Evolutionary conservation across 2,888 invertebrate species (phyloP).

Genomic region (Myopa testacea): DNA sequence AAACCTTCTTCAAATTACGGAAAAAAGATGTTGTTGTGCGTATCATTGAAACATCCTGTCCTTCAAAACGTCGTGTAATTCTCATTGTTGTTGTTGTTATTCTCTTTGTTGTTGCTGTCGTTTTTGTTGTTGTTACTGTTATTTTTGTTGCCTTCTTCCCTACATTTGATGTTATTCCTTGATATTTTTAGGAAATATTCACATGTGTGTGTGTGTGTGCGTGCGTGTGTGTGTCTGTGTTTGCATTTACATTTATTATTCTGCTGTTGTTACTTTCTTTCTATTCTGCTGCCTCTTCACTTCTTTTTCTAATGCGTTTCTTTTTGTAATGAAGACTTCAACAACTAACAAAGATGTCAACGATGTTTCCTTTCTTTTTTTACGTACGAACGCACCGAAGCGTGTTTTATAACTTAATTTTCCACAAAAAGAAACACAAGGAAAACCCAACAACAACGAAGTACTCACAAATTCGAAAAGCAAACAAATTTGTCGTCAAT

Average conservation of each 20-base stretch:
- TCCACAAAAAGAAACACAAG: background rate
- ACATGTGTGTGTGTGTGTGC: background rate
- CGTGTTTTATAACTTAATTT: conserved; percentile 36
- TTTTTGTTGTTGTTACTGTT: background rate
- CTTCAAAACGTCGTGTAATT: background rate
- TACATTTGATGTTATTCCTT: background rate
- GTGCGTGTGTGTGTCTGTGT: background rate
- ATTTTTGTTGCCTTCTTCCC: background rate
- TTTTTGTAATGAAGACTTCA: no score
- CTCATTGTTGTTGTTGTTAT: conserved; percentile 8
- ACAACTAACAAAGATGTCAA: no score
- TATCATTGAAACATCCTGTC: conserved; percentile 21
- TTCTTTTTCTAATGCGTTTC: no score
- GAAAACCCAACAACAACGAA: no score
- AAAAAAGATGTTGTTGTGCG: no score
- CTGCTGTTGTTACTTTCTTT: no score
- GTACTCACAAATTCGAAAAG: background rate
- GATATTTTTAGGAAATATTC: background rate
- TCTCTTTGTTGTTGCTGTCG: background rate
- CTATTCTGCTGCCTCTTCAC: no score
- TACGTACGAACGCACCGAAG: conserved; percentile 13
- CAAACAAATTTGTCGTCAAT: conserved; percentile 27
- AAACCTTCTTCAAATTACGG: no score
- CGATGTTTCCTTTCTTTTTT: no score
- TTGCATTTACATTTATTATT: background rate